These are phyloP conservation scores for Nemoura dubitans DNA, from an alignment of 2,888 invertebrate genomes.

Conservation along the genomic window DNA sequence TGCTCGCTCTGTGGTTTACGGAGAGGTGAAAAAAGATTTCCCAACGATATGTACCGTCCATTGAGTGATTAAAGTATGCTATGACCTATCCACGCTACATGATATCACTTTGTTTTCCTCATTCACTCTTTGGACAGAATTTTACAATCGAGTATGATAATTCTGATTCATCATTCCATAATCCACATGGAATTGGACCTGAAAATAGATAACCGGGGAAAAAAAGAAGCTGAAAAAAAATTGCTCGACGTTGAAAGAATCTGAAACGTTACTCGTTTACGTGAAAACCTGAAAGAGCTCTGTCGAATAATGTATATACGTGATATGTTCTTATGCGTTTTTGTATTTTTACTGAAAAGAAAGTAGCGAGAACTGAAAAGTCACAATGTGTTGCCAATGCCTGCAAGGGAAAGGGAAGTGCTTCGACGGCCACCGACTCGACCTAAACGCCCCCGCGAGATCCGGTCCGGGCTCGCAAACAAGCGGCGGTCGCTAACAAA, in stretches of 20 bases:
- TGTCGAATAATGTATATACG: not conserved
- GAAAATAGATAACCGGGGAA: slow-evolving; percentile 34
- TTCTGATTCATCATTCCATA: not conserved
- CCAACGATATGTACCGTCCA: not conserved
- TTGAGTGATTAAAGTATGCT: not conserved
- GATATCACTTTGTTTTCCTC: not conserved
- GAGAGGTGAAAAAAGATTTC: not conserved
- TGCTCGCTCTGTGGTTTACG: not conserved
- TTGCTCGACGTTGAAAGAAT: not conserved
- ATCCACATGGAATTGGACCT: slow-evolving; percentile 23
- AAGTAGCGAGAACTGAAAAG: slow-evolving; percentile 27
- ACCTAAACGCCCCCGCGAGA: not conserved
- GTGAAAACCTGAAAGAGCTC: slow-evolving; percentile 32
- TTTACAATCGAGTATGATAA: not conserved
- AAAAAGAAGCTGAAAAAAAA: slow-evolving; percentile 37
- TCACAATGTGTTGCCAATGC: slow-evolving; percentile 41
- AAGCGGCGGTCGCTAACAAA: no score
- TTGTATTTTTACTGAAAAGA: not conserved
- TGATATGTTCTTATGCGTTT: not conserved
- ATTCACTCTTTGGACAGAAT: not conserved
- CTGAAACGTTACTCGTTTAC: slow-evolving; percentile 4
- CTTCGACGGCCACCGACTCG: not conserved
- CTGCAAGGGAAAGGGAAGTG: slow-evolving; percentile 32
- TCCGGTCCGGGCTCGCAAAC: no score
- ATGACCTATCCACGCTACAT: not conserved